These are phyloP conservation scores for Zaprionus lachaisei DNA, from an alignment of 1,140 invertebrate species.

Conservation along the genomic window DNA sequence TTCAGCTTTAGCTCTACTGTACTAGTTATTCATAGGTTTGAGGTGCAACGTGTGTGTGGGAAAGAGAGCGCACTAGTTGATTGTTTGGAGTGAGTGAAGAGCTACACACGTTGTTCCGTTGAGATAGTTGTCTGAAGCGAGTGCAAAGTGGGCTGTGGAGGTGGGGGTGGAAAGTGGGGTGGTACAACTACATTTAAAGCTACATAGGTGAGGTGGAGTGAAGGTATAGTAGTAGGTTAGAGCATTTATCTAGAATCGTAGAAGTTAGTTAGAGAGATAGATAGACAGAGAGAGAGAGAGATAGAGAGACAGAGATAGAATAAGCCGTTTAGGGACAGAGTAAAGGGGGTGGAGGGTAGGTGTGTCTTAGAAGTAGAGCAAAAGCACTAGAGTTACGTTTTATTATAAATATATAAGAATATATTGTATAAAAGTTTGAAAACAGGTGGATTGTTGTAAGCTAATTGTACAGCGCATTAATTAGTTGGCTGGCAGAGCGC, in stretches of 20 bases:
- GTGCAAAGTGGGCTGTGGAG: constrained; percentile 64
- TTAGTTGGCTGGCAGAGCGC: constrained; percentile 78
- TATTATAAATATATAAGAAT: constrained; percentile 25
- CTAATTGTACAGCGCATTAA: constrained; percentile 82
- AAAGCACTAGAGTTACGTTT: constrained; percentile 62
- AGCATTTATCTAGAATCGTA: constrained; percentile 34
- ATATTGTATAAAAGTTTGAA: constrained; percentile 55
- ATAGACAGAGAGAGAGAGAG: constrained; percentile 35
- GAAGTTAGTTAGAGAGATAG: constrained; percentile 42
- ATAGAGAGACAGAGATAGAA: constrained; percentile 53
- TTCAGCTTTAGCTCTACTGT: constrained; percentile 61
- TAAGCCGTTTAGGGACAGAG: constrained; percentile 45
- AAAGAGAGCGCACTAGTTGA: constrained; percentile 63
- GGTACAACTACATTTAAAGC: constrained; percentile 69
- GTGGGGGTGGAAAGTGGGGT: constrained; percentile 46
- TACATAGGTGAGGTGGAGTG: constrained; percentile 51
- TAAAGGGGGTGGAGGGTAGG: constrained; percentile 38
- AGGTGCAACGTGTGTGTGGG: constrained; percentile 73
- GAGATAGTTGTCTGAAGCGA: constrained; percentile 56
- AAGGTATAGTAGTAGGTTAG: constrained; percentile 56
- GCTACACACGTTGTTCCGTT: constrained; percentile 71
- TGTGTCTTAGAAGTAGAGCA: constrained; percentile 70
- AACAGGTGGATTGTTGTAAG: constrained; percentile 66
- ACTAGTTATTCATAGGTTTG: constrained; percentile 50
- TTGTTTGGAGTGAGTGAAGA: constrained; percentile 60